Evolutionary conservation across 1,140 invertebrate species (phyloP).

Genomic region (Charaxes varanes): DNA sequence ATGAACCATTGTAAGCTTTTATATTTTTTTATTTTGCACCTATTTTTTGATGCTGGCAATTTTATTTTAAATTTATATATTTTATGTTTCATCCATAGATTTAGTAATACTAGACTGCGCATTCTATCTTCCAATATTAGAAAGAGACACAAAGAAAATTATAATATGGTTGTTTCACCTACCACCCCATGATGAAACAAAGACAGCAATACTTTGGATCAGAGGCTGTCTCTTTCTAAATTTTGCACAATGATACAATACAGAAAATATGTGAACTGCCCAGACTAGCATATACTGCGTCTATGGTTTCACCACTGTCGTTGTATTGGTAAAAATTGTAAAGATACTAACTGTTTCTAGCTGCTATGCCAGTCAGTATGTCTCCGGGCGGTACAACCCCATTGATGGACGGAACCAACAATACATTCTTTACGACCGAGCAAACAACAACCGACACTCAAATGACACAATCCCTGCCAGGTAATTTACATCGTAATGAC

Average conservation of each 20-base stretch:
- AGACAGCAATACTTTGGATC: too few relatives aligned
- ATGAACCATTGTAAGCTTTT: conserved; percentile 79
- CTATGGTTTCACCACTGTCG: too few relatives aligned
- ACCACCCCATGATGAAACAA: too few relatives aligned
- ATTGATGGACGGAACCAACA: conserved; percentile 46
- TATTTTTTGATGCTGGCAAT: conserved; percentile 35
- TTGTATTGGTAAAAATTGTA: too few relatives aligned
- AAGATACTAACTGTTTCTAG: conserved; percentile 37
- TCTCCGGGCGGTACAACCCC: conserved; percentile 59
- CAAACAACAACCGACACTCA: conserved; percentile 56
- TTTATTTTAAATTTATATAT: conserved; percentile 26
- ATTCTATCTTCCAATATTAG: too few relatives aligned
- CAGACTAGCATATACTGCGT: too few relatives aligned
- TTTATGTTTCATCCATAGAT: conserved; percentile 16
- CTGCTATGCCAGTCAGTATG: conserved; percentile 59
- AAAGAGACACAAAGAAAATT: too few relatives aligned
- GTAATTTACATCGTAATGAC: conserved; percentile 29
- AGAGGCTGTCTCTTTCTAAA: too few relatives aligned
- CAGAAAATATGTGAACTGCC: too few relatives aligned
- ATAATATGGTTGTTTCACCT: too few relatives aligned
- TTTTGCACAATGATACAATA: too few relatives aligned
- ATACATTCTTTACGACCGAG: conserved; percentile 52
- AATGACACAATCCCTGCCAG: conserved; percentile 53
- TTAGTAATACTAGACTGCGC: too few relatives aligned
- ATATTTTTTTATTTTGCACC: conserved; percentile 71